A percentile compares a stretch with the other conserved stretches of the same genome.
These are phyloP conservation scores for Nixonia krombeini DNA, from an alignment of 1,140 invertebrate genomes.

Conservation along the genomic window DNA sequence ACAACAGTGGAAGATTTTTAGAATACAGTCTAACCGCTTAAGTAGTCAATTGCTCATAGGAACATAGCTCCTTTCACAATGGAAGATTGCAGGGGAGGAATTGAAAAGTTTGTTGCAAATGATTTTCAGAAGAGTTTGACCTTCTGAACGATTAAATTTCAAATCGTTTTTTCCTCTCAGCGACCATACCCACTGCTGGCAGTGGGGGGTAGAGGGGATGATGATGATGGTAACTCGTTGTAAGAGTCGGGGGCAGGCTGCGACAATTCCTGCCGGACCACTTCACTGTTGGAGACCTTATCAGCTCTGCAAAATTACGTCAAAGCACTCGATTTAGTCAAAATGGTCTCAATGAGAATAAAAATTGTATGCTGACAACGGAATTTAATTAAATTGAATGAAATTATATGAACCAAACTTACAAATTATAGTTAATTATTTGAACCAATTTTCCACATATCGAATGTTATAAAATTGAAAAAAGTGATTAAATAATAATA, in stretches of 20 bases:
- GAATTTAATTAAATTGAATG: too few relatives aligned
- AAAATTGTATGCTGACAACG: too few relatives aligned
- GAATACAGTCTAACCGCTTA: too few relatives aligned
- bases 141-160: slow-evolving; percentile 66
- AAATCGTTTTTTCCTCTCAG: slow-evolving; percentile 79
- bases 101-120: neutral
- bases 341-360: slow-evolving; percentile 17
- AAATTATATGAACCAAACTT: too few relatives aligned
- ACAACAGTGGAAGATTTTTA: too few relatives aligned
- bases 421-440: too few relatives aligned
- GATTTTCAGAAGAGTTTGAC: slow-evolving; percentile 18
- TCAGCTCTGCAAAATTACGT: slow-evolving; percentile 68
- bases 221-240: slow-evolving; percentile 61
- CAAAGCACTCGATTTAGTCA: slow-evolving; percentile 34
- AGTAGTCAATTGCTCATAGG: too few relatives aligned
- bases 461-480: too few relatives aligned
- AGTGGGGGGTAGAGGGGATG: slow-evolving; percentile 69
- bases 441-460: too few relatives aligned
- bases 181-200: slow-evolving; percentile 77
- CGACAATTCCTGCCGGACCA: slow-evolving; percentile 68
- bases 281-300: slow-evolving; percentile 68
- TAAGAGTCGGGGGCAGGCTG: slow-evolving; percentile 67
- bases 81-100: neutral
- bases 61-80: too few relatives aligned
- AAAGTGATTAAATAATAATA: too few relatives aligned